A percentile compares a stretch with the other conserved stretches of the same genome.
Evolutionary conservation across 2,888 invertebrate species (phyloP).

Genomic region (Drosophila fulvimacula): DNA sequence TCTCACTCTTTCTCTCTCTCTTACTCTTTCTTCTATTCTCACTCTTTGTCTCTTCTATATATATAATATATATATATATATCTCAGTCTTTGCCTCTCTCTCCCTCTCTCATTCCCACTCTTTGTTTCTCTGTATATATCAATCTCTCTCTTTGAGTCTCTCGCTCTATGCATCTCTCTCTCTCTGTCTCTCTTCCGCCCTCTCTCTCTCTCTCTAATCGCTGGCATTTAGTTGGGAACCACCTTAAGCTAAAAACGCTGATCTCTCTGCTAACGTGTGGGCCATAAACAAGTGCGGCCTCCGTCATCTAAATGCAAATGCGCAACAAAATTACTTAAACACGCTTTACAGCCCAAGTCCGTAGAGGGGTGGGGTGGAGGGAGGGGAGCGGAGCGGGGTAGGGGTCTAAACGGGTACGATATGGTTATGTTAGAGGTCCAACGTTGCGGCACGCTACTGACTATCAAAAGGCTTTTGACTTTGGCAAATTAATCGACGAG

Average conservation of each 20-base stretch:
- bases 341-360: slow-evolving; percentile 34
- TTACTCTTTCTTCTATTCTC: no score
- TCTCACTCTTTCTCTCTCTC: not conserved
- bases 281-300: slow-evolving; percentile 74
- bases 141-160: not conserved
- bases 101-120: no score
- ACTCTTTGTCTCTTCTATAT: no score
- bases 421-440: slow-evolving; percentile 63
- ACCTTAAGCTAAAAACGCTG: slow-evolving; percentile 14
- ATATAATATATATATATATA: no score
- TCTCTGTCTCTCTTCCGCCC: not conserved
- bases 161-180: not conserved
- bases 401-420: slow-evolving; percentile 49
- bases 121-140: not conserved
- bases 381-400: not conserved
- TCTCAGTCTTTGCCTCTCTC: no score
- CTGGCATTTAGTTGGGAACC: slow-evolving; percentile 9
- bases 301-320: slow-evolving; percentile 76
- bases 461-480: slow-evolving; percentile 78
- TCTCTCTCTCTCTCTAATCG: slow-evolving; percentile 5
- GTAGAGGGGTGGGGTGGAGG: not conserved
- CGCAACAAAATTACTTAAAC: slow-evolving; percentile 68
- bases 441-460: slow-evolving; percentile 74
- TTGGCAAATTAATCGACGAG: slow-evolving; percentile 75
- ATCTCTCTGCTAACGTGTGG: slow-evolving; percentile 58